Conservation (phyloP, 2,888 invertebrate genomes). For the Acanthosepion lycidas region DNA sequence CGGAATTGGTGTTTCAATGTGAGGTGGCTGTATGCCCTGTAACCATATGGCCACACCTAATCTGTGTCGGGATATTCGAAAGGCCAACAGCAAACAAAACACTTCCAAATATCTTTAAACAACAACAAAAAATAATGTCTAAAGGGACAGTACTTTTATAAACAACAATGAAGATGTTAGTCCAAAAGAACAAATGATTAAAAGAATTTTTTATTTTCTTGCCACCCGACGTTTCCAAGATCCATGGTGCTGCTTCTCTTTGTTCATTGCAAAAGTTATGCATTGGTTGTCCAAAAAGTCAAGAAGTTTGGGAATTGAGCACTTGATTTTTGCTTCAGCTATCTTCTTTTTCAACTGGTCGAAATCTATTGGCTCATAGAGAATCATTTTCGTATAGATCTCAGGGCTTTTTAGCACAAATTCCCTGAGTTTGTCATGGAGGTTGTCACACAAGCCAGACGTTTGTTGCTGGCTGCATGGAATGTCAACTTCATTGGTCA, state of each 20-base stretch:
- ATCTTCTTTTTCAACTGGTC: conserved; percentile 75
- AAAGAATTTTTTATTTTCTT: neutral
- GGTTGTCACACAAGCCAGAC: neutral
- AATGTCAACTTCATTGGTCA: neutral
- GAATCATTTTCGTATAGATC: conserved; percentile 76
- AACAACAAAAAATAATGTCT: too few relatives aligned
- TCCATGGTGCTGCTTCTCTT: neutral
- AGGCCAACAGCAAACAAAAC: too few relatives aligned
- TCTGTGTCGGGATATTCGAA: too few relatives aligned
- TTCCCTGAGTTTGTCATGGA: conserved; percentile 58
- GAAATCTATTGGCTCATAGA: conserved; percentile 77
- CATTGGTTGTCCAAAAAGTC: conserved; percentile 75
- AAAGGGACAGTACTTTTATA: too few relatives aligned
- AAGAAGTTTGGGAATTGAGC: conserved; percentile 75
- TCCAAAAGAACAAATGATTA: too few relatives aligned
- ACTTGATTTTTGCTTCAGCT: conserved; percentile 75
- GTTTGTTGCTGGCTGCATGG: neutral
- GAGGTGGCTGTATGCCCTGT: too few relatives aligned
- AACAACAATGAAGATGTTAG: too few relatives aligned
- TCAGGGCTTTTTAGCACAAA: conserved; percentile 73
- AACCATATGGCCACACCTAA: too few relatives aligned
- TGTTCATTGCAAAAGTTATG: conserved; percentile 21
- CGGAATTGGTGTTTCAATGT: too few relatives aligned
- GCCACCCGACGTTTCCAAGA: neutral
- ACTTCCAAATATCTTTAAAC: too few relatives aligned